Conservation (phyloP, 2,888 invertebrate genomes). For the Napeogenes inachia region DNA sequence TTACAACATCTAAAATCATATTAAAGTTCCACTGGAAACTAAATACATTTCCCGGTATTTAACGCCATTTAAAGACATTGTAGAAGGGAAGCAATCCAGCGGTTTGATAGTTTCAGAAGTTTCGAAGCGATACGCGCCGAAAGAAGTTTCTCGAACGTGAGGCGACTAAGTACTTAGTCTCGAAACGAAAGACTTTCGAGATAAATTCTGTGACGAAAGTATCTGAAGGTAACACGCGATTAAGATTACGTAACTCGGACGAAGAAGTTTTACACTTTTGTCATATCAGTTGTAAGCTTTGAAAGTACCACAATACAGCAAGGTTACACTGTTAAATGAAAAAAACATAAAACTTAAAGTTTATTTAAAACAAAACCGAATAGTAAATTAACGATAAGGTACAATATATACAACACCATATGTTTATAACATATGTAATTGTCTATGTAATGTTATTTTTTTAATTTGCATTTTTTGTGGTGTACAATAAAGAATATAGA, state of each 20-base stretch:
- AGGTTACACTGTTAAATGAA: not conserved
- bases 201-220: slow-evolving; percentile 31
- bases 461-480: too few species aligned
- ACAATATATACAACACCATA: too few species aligned
- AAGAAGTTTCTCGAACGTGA: slow-evolving; percentile 65
- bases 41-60: slow-evolving; percentile 8
- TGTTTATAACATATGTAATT: too few species aligned
- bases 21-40: not conserved
- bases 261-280: slow-evolving; percentile 22
- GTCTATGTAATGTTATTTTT: too few species aligned
- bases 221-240: slow-evolving; percentile 30
- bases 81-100: slow-evolving; percentile 23
- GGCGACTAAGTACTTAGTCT: slow-evolving; percentile 39
- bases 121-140: slow-evolving; percentile 55
- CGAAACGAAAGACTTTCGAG: slow-evolving; percentile 25
- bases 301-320: not conserved
- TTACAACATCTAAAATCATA: not conserved
- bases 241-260: slow-evolving; percentile 31
- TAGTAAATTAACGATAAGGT: too few species aligned
- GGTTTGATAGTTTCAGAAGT: slow-evolving; percentile 53
- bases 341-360: not conserved
- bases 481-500: too few species aligned
- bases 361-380: too few species aligned
- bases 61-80: slow-evolving; percentile 9
- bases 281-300: slow-evolving; percentile 19